These are phyloP conservation scores for Tragulus kanchil DNA, from an alignment of 2,113 vertebrate species.

Conservation along the genomic window DNA sequence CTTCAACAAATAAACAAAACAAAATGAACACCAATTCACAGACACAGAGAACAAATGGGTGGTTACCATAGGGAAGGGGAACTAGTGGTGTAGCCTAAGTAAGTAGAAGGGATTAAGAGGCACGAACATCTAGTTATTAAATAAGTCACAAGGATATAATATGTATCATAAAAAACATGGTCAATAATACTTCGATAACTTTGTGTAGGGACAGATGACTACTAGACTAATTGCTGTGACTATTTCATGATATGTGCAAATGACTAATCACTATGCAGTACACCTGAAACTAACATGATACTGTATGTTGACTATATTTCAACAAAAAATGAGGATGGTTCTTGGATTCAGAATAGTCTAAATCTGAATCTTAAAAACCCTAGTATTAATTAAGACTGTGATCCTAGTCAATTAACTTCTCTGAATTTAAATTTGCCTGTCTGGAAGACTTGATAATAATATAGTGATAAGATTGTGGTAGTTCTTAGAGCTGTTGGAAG, in stretches of 20 bases:
- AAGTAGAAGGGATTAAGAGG: background rate
- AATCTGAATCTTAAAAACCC: conserved; percentile 8
- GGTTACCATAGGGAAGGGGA: background rate
- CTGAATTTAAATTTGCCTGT: background rate
- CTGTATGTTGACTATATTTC: background rate
- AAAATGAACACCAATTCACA: background rate
- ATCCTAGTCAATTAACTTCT: background rate
- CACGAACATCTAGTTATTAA: background rate
- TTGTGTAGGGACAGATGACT: background rate
- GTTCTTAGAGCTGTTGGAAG: background rate
- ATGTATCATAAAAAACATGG: background rate
- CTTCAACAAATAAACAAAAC: background rate
- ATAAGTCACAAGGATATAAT: background rate
- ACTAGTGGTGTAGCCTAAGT: background rate
- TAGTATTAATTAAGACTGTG: conserved; percentile 3
- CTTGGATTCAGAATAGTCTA: background rate
- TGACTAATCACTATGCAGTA: background rate
- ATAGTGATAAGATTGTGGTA: background rate
- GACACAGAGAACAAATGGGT: background rate
- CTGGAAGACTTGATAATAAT: conserved; percentile 12
- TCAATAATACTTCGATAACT: background rate
- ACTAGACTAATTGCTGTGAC: background rate
- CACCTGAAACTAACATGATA: background rate
- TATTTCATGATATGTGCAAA: background rate
- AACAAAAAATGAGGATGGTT: background rate